Base-by-base conservation (phyloP, 2,113 vertebrate genomes). In the Chamaetylas fuelleborni region DNA sequence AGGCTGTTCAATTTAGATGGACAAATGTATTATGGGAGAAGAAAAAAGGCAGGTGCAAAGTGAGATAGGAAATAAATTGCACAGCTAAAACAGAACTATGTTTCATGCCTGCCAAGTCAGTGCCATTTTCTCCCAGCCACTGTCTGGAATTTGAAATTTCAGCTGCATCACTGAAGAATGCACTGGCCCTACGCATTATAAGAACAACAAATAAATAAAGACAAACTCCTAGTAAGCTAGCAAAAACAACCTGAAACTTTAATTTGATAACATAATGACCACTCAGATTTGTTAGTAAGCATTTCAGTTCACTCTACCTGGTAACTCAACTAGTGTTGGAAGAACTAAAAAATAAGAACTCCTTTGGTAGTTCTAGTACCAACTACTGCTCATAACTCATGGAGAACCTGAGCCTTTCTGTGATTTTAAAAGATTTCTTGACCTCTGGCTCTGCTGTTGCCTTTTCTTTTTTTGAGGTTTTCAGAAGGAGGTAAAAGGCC, bases 41-140 rank as follows among this genome's bases (percentile, higher is more conserved):
- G 47, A 83, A 92, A 95, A 95, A 90, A 92, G 87, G 64, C 67
- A 62, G 73, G 51, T 83, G 87, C 67, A 71, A 83, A 82, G 60
- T 70, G 47, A 82, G 67, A 81, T 48, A 73, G 92, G 81, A 92
- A 82, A 91, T 88, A 88, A 94, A 92, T 69, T 77, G 79, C 74
- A 73, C 62, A 82, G 66, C 86, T 47, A 24, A 95, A 88, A 92
- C 28, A 73, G 92, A 86, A 80, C 71, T 66, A 3, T 5, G 56
- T 88, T 60, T 74, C 70, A 43, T 38, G 81, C 67, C 66, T 92
- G 90, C 57, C 81, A 92, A 89, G 65, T 38, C 81, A 85, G 61
- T 65, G 53, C 48, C 45, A 33, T 47, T 88, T 93, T 45, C 18
- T 93, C 54, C 57, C 48, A 79, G 57, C 50, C 58, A 23, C 15